Percentiles rank a stretch among this genome's conserved stretches.
phyloP scores from a whole-genome alignment of 1,140 invertebrate genomes.

The Brachionus manjavacas region DNA sequence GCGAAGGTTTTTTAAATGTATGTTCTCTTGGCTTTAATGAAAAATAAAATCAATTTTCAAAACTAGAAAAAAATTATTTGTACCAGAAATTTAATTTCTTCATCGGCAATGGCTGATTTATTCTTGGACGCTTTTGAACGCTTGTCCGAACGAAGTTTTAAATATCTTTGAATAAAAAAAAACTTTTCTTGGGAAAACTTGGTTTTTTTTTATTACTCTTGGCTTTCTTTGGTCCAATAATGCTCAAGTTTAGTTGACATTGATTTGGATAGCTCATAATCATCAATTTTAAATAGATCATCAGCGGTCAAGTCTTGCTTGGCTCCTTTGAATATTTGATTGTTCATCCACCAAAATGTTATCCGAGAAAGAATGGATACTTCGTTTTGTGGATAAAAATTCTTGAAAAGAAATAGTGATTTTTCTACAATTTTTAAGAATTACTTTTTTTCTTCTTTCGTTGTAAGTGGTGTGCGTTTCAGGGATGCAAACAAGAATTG shows the following conservation, averaged over 20 bases:
- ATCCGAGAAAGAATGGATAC: neutral
- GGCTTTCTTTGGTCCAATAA: neutral
- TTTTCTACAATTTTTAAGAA: neutral
- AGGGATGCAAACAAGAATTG: neutral
- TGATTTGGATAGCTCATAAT: neutral
- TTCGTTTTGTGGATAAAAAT: neutral
- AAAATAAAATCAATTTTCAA: neutral
- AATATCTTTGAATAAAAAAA: neutral
- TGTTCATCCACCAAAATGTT: conserved; percentile 10
- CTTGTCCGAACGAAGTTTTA: neutral
- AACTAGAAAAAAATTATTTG: neutral
- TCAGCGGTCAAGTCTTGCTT: neutral
- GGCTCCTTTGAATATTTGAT: neutral
- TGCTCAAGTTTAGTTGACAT: neutral
- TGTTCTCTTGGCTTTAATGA: neutral
- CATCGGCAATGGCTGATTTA: neutral
- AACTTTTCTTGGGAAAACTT: too few species aligned
- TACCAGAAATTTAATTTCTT: neutral
- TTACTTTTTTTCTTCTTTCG: conserved; percentile 14
- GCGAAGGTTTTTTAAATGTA: neutral
- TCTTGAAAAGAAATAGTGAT: neutral
- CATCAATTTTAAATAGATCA: neutral
- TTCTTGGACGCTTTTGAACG: neutral
- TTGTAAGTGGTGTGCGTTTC: neutral
- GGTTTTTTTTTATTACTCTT: neutral